Evolutionary conservation across 2,888 invertebrate genomes (phyloP).

Genomic region (Lycocerus yunnanus): DNA sequence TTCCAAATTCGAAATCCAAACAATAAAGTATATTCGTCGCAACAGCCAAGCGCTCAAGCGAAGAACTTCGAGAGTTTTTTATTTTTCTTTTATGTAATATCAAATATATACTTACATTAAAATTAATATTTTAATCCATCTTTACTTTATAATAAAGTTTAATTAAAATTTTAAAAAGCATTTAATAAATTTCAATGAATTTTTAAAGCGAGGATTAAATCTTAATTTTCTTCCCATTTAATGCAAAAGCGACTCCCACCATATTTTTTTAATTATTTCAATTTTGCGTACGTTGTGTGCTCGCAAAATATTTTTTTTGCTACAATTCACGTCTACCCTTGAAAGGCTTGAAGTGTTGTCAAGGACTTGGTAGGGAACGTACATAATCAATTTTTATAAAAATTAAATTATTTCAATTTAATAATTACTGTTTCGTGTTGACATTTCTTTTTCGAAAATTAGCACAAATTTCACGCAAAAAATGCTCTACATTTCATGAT

Average conservation of each 20-base stretch:
- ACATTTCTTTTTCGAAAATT: neutral
- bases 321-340: neutral
- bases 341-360: neutral
- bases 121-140: neutral
- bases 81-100: too few relatives aligned
- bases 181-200: neutral
- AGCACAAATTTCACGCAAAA: neutral
- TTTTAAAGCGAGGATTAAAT: neutral
- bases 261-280: neutral
- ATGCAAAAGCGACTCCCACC: too few relatives aligned
- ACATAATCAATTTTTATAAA: neutral
- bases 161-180: neutral
- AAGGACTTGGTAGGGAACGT: neutral
- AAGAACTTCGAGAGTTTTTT: too few relatives aligned
- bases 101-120: too few relatives aligned
- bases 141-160: neutral
- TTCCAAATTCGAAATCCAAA: neutral
- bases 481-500: neutral
- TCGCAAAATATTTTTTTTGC: neutral
- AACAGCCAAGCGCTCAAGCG: neutral
- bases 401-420: neutral
- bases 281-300: neutral
- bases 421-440: neutral
- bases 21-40: neutral
- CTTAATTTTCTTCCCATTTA: neutral